Percentiles rank a stretch among this genome's conserved stretches.
These are phyloP conservation scores for Phenganax marumi DNA, from an alignment of 92 coral and sea anemone species.

Conservation along the genomic window DNA sequence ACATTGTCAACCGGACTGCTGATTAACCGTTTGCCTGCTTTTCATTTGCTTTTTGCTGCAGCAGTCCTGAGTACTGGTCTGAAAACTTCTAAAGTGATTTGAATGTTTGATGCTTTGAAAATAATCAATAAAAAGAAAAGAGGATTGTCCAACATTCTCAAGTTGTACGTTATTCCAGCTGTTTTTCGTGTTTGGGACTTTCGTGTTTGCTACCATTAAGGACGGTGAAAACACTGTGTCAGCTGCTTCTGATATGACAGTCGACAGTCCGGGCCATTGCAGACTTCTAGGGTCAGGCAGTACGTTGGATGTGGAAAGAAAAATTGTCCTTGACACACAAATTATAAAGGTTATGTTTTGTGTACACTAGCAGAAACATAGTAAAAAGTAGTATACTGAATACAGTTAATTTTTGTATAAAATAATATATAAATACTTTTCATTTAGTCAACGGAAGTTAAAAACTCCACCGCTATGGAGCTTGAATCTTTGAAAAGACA, in stretches of 20 bases:
- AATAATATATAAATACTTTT: not conserved
- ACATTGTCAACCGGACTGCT: conserved; percentile 52
- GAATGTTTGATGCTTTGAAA: conserved; percentile 51
- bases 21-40: conserved; percentile 47
- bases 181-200: conserved; percentile 46
- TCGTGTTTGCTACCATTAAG: conserved; percentile 25
- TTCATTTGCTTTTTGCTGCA: conserved; percentile 50
- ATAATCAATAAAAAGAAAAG: conserved; percentile 34
- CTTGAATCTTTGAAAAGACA: conserved; percentile 49
- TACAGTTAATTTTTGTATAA: not conserved
- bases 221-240: conserved; percentile 10
- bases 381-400: too few species aligned
- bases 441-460: conserved; percentile 42
- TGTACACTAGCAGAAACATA: not conserved
- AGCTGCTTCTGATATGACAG: conserved; percentile 50
- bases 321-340: conserved; percentile 43
- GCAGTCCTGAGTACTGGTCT: conserved; percentile 43
- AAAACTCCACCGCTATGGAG: conserved; percentile 48
- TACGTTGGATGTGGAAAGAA: conserved; percentile 45
- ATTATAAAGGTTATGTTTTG: conserved; percentile 21
- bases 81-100: conserved; percentile 44
- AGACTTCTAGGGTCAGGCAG: conserved; percentile 35
- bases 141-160: conserved; percentile 47
- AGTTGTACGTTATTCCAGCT: conserved; percentile 45
- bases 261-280: conserved; percentile 52